Percentiles rank a stretch among this genome's conserved stretches.
Conservation (phyloP, 2,113 vertebrate species). For the Butastur rufipennis region DNA sequence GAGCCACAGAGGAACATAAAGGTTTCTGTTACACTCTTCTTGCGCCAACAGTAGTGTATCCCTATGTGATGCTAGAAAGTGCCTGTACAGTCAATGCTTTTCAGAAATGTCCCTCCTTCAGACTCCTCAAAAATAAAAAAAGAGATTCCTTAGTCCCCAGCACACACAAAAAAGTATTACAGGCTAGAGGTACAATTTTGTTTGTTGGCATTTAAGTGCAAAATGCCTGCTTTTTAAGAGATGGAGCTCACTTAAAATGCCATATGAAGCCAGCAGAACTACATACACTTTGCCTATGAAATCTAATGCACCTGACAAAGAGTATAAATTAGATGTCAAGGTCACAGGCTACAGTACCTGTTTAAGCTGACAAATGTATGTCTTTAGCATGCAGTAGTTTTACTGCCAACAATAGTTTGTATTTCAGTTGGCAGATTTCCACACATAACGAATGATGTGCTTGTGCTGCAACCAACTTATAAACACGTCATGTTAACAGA, state of each 20-base stretch:
- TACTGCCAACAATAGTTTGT: background rate
- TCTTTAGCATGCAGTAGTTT: background rate
- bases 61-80: background rate
- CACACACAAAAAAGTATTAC: background rate
- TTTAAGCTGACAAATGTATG: background rate
- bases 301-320: background rate
- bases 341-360: background rate
- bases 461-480: slow-evolving; percentile 7
- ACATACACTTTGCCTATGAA: background rate
- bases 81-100: background rate
- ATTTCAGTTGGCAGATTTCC: slow-evolving; percentile 17
- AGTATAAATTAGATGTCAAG: background rate
- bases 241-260: background rate
- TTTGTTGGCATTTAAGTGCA: background rate
- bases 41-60: background rate
- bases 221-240: background rate
- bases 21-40: background rate
- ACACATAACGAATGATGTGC: background rate
- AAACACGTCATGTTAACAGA: slow-evolving; percentile 3
- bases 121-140: background rate
- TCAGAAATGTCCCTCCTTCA: background rate
- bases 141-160: background rate
- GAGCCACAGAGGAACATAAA: background rate
- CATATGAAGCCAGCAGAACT: background rate
- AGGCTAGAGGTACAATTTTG: background rate